Evolutionary conservation across 2,113 vertebrate genomes (phyloP).

Genomic region (Poeciliopsis prolifica): DNA sequence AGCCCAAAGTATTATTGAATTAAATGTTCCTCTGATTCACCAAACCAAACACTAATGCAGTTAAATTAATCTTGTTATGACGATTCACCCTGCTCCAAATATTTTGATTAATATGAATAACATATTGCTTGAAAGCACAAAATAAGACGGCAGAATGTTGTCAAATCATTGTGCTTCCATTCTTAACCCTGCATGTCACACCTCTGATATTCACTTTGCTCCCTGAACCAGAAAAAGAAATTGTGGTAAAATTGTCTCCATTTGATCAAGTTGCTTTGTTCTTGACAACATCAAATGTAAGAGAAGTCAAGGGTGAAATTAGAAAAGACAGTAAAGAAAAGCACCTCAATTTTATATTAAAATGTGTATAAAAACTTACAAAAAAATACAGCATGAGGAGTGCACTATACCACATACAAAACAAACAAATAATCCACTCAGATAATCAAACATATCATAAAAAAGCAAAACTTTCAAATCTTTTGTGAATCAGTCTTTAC

Average conservation of each 20-base stretch:
- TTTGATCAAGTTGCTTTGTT: constrained; percentile 11
- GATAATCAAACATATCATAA: too few species aligned
- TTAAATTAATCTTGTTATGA: constrained; percentile 56
- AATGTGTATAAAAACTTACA: background rate
- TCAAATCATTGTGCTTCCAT: constrained; percentile 2
- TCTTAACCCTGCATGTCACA: background rate
- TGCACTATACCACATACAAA: too few species aligned
- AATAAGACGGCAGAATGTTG: constrained; percentile 25
- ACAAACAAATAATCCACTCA: too few species aligned
- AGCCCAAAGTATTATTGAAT: background rate
- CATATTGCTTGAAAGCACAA: constrained; percentile 10
- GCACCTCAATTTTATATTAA: background rate
- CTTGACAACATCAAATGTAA: background rate
- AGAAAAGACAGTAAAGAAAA: background rate
- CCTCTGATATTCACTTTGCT: background rate
- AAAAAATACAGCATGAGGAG: too few species aligned
- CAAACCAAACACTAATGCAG: constrained; percentile 40
- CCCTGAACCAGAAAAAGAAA: background rate
- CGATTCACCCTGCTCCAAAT: constrained; percentile 34
- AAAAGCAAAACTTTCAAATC: too few species aligned
- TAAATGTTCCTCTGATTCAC: constrained; percentile 14
- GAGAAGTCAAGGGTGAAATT: constrained; percentile 4
- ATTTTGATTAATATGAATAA: constrained; percentile 37
- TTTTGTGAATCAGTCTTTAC: too few species aligned
- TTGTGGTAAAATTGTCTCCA: background rate